Conservation (phyloP, 2,888 invertebrate genomes). For the Dilophus febrilis region DNA sequence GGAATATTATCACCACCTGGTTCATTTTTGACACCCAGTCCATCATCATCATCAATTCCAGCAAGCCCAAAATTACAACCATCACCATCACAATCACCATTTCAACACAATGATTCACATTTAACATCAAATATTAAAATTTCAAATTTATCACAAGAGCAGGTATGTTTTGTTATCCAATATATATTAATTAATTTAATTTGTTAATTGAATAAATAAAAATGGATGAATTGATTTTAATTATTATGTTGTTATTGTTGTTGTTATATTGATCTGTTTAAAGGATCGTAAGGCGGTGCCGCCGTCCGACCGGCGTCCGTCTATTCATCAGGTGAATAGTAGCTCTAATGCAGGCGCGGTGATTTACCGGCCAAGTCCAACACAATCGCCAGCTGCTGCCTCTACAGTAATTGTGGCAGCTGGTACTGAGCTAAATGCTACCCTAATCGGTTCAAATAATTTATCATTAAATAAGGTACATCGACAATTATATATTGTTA, state of each 20-base stretch:
- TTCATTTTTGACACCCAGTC: slow-evolving; percentile 33
- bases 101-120: slow-evolving; percentile 29
- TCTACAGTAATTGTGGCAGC: slow-evolving; percentile 29
- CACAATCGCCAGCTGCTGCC: slow-evolving; percentile 29
- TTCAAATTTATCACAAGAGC: slow-evolving; percentile 29
- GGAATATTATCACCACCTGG: slow-evolving; percentile 33
- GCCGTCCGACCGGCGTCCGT: slow-evolving; percentile 31
- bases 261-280: background rate
- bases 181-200: background rate
- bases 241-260: background rate
- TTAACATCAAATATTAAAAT: slow-evolving; percentile 29
- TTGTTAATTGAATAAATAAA: background rate
- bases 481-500: background rate
- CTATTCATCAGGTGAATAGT: slow-evolving; percentile 30
- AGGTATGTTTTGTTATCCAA: slow-evolving; percentile 17
- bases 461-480: slow-evolving; percentile 30
- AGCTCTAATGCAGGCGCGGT: slow-evolving; percentile 31
- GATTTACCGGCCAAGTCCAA: slow-evolving; percentile 31
- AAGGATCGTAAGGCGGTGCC: slow-evolving; percentile 32
- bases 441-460: slow-evolving; percentile 31
- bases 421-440: slow-evolving; percentile 31
- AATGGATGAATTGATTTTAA: background rate
- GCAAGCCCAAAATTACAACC: slow-evolving; percentile 32
- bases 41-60: slow-evolving; percentile 32
- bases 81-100: slow-evolving; percentile 31